phyloP scores from a whole-genome alignment of 2,888 invertebrate species.

The Agonopterix subpropinquella region DNA sequence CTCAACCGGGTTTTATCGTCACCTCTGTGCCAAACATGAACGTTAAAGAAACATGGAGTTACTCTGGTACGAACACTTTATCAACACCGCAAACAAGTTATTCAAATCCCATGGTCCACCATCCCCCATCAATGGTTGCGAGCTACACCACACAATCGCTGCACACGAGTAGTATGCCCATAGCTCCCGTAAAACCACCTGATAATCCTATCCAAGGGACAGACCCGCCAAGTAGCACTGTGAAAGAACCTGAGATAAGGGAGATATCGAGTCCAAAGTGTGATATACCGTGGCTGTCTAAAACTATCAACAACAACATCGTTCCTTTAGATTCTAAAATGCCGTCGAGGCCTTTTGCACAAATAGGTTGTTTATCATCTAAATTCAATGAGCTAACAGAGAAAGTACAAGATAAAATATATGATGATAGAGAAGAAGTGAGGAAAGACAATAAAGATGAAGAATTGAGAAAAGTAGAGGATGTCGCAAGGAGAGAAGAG shows the following conservation, averaged over 20 bases:
- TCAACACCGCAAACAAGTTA: constrained; percentile 47
- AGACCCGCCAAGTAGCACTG: constrained; percentile 66
- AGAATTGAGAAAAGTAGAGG: constrained; percentile 49
- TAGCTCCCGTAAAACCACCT: constrained; percentile 64
- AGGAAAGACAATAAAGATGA: constrained; percentile 27
- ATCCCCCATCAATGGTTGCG: constrained; percentile 51
- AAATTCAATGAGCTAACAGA: constrained; percentile 43
- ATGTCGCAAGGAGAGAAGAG: constrained; percentile 57
- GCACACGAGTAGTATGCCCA: constrained; percentile 65
- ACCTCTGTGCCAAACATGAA: constrained; percentile 73
- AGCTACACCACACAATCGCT: constrained; percentile 51
- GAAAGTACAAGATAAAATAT: constrained; percentile 23
- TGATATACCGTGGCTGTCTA: constrained; percentile 69
- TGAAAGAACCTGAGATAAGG: constrained; percentile 50
- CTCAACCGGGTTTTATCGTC: constrained; percentile 67
- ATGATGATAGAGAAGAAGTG: constrained; percentile 18
- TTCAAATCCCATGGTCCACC: constrained; percentile 53
- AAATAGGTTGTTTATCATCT: constrained; percentile 52
- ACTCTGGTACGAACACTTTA: constrained; percentile 42
- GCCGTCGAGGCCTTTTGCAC: constrained; percentile 59
- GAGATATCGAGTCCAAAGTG: constrained; percentile 48
- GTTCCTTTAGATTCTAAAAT: constrained; percentile 53
- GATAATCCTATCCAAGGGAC: constrained; percentile 68
- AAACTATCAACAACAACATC: constrained; percentile 67
- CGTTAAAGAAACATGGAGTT: constrained; percentile 68